Evolutionary conservation across 1,140 invertebrate genomes (phyloP).

Genomic region (Drosophila ercepeae): DNA sequence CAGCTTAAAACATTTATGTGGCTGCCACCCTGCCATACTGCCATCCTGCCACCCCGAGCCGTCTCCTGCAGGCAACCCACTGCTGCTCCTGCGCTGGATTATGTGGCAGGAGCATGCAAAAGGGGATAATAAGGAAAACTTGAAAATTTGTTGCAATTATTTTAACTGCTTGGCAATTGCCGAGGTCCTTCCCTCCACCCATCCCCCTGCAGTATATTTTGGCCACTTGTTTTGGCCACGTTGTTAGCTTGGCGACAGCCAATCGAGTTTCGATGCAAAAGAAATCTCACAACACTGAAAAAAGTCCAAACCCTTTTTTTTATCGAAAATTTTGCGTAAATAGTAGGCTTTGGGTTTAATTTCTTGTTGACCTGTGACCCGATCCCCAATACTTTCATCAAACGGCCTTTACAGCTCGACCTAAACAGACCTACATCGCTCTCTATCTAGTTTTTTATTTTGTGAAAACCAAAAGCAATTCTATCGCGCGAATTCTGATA

Average conservation of each 20-base stretch:
- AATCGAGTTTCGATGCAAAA: too few species aligned
- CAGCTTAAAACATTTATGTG: conserved; percentile 82
- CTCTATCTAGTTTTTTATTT: background rate
- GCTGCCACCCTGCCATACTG: conserved; percentile 57
- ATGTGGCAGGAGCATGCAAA: conserved; percentile 52
- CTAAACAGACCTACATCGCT: background rate
- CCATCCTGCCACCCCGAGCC: conserved; percentile 46
- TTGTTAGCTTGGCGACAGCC: too few species aligned
- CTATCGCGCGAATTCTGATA: background rate
- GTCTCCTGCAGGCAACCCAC: conserved; percentile 12
- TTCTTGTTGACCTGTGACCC: background rate
- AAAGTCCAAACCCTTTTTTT: too few species aligned
- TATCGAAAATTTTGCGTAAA: too few species aligned
- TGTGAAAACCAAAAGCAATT: background rate
- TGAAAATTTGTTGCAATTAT: conserved; percentile 81
- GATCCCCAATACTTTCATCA: background rate
- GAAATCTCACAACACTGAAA: too few species aligned
- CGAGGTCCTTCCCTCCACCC: too few species aligned
- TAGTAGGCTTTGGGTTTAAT: background rate
- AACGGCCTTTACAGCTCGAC: background rate
- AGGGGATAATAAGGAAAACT: conserved; percentile 70
- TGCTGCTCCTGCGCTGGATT: conserved; percentile 51
- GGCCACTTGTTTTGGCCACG: background rate
- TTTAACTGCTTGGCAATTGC: conserved; percentile 74
- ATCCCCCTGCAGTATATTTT: conserved; percentile 42